Conservation (phyloP, 1,140 invertebrate genomes). For the Scaptodrosophila lebanonensis region DNA sequence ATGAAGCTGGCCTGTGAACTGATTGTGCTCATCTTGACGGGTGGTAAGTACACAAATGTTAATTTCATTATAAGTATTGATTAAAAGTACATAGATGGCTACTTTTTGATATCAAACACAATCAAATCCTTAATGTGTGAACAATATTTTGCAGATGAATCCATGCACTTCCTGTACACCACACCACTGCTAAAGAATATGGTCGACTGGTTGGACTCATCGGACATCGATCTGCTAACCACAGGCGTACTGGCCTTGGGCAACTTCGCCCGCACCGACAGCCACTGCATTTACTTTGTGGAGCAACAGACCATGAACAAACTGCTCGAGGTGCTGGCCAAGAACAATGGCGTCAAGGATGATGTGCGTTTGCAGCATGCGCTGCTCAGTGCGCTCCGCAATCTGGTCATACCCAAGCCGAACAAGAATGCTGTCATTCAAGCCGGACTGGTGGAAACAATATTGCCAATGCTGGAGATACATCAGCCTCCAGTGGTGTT, state of each 20-base stretch:
- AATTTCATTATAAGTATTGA: neutral
- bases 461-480: conserved; percentile 85
- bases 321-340: conserved; percentile 81
- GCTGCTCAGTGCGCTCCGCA: conserved; percentile 87
- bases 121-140: neutral
- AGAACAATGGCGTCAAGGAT: conserved; percentile 79
- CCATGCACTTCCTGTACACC: conserved; percentile 88
- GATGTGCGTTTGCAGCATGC: conserved; percentile 90
- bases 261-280: conserved; percentile 92
- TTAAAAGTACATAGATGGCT: too few relatives aligned
- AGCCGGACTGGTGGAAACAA: conserved; percentile 84
- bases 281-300: conserved; percentile 90
- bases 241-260: conserved; percentile 90
- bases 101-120: neutral
- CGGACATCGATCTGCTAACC: conserved; percentile 85
- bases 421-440: conserved; percentile 87
- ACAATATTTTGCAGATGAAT: conserved; percentile 84
- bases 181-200: conserved; percentile 79
- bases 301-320: conserved; percentile 86
- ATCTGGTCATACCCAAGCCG: conserved; percentile 87
- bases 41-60: conserved; percentile 80
- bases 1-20: conserved; percentile 91
- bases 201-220: conserved; percentile 86
- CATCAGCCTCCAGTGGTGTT: conserved; percentile 89
- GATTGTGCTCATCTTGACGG: conserved; percentile 88